Evolutionary conservation across 2,888 invertebrate genomes (phyloP).

Genomic region (Gymnosoma rotundatum): DNA sequence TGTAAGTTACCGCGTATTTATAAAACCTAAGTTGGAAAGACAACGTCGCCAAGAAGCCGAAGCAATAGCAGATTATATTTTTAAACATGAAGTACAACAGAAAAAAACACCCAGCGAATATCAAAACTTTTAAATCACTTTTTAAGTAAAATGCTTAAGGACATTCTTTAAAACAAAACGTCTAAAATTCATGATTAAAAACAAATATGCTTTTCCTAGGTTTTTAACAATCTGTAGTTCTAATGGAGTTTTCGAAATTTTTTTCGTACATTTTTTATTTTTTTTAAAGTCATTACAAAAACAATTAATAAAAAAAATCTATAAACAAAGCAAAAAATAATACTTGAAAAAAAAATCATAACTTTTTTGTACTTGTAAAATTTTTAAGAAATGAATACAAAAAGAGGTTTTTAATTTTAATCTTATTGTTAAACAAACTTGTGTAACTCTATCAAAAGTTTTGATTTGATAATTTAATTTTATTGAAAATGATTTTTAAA

Average conservation of each 20-base stretch:
- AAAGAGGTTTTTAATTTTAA: constrained; percentile 28
- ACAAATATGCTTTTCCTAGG: neutral
- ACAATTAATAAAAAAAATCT: neutral
- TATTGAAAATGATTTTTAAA: constrained; percentile 39
- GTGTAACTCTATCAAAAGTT: constrained; percentile 31
- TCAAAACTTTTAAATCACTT: constrained; percentile 31
- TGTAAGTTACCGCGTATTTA: constrained; percentile 74
- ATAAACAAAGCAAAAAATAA: constrained; percentile 10
- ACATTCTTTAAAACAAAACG: no score
- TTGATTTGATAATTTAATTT: constrained; percentile 36
- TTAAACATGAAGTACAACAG: constrained; percentile 75
- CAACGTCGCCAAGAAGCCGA: constrained; percentile 77
- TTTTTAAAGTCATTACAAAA: constrained; percentile 13
- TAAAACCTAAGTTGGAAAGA: constrained; percentile 76
- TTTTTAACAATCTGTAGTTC: no score
- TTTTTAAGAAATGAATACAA: constrained; percentile 22
- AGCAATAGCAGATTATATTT: constrained; percentile 79
- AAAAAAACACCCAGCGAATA: constrained; percentile 28
- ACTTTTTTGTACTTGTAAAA: constrained; percentile 20
- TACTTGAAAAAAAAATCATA: constrained; percentile 6
- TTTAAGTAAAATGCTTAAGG: neutral
- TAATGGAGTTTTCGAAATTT: neutral
- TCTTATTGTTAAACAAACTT: constrained; percentile 16
- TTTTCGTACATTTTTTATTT: neutral
- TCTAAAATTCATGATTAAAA: no score